Evolutionary conservation across 1,140 invertebrate species (phyloP).

Genomic region (Tetranychus urticae): DNA sequence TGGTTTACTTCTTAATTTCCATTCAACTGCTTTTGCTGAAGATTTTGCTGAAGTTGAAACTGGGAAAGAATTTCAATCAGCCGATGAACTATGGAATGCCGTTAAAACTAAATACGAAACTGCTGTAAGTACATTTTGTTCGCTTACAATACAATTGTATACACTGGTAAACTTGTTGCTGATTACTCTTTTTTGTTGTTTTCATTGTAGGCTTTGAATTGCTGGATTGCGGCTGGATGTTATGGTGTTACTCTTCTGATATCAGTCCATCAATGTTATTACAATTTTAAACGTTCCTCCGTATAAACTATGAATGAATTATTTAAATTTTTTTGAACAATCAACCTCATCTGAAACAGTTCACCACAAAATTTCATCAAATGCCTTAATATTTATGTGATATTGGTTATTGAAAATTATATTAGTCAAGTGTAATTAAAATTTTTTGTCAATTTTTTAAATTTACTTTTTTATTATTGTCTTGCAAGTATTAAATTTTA

Average conservation of each 20-base stretch:
- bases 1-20: constrained; percentile 9
- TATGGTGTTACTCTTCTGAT: constrained; percentile 9
- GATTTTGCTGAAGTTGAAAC: constrained; percentile 5
- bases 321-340: no score
- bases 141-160: background rate
- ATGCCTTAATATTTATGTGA: no score
- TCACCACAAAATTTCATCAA: no score
- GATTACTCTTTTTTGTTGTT: background rate
- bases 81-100: background rate
- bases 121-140: constrained; percentile 4
- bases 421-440: no score
- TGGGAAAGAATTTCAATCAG: background rate
- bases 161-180: background rate
- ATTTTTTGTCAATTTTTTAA: no score
- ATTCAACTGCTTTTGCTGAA: constrained; percentile 12
- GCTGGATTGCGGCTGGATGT: constrained; percentile 13
- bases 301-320: no score
- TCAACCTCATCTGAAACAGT: no score
- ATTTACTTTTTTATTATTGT: no score
- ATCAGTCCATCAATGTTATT: constrained; percentile 9
- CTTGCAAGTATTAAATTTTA: no score
- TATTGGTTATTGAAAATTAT: no score
- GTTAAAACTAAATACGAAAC: constrained; percentile 1
- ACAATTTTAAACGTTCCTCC: background rate
- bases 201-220: constrained; percentile 7